Conservation (phyloP, 2,797 vertebrate genomes). For the Melanotaenia boesemani region DNA sequence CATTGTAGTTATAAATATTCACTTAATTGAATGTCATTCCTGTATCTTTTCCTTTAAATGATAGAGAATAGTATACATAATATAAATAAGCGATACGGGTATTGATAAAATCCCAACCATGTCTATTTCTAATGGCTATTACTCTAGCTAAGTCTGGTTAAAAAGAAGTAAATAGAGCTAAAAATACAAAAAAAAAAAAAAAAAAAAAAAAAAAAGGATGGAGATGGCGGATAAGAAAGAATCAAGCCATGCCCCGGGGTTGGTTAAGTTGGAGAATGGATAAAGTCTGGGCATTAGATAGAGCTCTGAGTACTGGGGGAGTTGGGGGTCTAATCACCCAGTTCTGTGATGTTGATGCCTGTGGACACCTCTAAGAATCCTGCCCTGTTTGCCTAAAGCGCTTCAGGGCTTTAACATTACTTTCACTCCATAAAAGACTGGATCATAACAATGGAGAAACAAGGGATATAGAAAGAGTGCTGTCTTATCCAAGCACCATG, state of each 20-base stretch:
- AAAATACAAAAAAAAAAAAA: background rate
- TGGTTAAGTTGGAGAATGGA: conserved; percentile 43
- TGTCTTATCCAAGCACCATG: conserved; percentile 60
- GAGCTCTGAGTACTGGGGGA: conserved; percentile 44
- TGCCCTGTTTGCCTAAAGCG: conserved; percentile 60
- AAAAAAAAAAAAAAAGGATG: background rate
- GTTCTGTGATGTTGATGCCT: conserved; percentile 76
- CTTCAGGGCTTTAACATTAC: conserved; percentile 75
- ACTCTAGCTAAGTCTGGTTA: background rate
- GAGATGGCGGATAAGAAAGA: conserved; percentile 16
- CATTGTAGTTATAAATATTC: background rate
- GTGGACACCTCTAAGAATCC: conserved; percentile 70
- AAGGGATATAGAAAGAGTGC: conserved; percentile 56
- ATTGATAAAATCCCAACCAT: background rate
- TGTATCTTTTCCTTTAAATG: background rate
- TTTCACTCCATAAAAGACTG: conserved; percentile 76
- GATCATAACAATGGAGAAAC: conserved; percentile 66
- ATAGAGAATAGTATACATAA: background rate
- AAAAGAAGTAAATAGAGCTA: conserved; percentile 25
- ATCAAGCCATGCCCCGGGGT: conserved; percentile 39
- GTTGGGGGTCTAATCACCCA: conserved; percentile 56
- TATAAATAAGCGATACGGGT: background rate
- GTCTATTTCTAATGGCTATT: background rate
- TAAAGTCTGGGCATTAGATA: conserved; percentile 46
- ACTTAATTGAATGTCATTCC: background rate